A percentile compares a stretch with the other conserved stretches of the same genome.
These are phyloP conservation scores for Sarcophaga subvicina DNA, from an alignment of 2,888 invertebrate species.

Conservation along the genomic window DNA sequence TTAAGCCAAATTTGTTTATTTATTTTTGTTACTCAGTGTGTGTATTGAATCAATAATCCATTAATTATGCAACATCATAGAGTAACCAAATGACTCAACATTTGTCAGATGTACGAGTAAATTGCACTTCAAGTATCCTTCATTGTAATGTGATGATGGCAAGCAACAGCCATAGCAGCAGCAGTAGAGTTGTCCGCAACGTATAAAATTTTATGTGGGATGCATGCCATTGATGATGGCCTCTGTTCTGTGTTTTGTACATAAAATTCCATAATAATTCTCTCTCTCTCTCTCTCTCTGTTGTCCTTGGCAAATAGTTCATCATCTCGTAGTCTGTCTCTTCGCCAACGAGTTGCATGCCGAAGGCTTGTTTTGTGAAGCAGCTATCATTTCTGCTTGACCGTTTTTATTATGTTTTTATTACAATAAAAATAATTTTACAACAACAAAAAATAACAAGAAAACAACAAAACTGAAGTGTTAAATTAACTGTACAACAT, in stretches of 20 bases:
- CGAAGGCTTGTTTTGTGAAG: background rate
- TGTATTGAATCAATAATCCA: background rate
- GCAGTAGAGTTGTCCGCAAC: no score
- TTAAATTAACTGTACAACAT: no score
- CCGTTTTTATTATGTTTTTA: slow-evolving; percentile 60
- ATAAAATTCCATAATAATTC: no score
- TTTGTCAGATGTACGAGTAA: slow-evolving; percentile 30
- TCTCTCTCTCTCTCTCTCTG: no score
- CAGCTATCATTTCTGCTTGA: slow-evolving; percentile 53
- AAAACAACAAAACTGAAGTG: no score
- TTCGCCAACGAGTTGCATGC: background rate
- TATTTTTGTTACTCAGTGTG: background rate
- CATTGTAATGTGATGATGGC: slow-evolving; percentile 47
- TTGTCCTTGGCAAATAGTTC: no score
- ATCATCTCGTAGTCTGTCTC: no score
- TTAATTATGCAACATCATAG: background rate
- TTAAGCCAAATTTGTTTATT: background rate
- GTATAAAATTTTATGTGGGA: no score
- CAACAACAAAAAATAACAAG: background rate
- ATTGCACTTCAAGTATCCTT: slow-evolving; percentile 53
- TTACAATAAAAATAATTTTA: slow-evolving; percentile 12
- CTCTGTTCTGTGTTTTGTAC: no score
- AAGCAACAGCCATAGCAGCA: background rate
- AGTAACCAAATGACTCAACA: slow-evolving; percentile 29
- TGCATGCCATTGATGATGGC: no score